These are phyloP conservation scores for Mythimna lalbum DNA, from an alignment of 2,888 invertebrate species.

Conservation along the genomic window DNA sequence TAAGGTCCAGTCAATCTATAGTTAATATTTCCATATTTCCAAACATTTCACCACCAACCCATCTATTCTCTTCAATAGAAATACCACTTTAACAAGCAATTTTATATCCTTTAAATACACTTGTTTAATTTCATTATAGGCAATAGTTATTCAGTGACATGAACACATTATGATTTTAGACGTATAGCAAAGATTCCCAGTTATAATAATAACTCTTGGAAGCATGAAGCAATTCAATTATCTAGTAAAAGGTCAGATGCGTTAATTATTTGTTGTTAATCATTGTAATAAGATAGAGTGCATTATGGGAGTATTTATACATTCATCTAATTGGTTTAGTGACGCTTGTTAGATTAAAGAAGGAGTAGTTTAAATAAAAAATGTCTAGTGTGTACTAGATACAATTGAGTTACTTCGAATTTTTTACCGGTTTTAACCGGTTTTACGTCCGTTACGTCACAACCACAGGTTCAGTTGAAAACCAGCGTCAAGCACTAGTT, in stretches of 20 bases:
- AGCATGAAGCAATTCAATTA: constrained; percentile 53
- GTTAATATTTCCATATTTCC: not conserved
- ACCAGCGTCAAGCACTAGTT: no score
- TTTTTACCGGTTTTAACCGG: no score
- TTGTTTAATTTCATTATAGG: constrained; percentile 25
- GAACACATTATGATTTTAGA: constrained; percentile 43
- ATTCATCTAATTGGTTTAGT: constrained; percentile 15
- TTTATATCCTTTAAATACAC: constrained; percentile 11
- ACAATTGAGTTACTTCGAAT: no score
- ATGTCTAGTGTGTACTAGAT: no score
- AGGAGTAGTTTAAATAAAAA: no score
- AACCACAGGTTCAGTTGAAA: no score
- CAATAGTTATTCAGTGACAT: constrained; percentile 40
- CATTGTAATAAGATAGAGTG: constrained; percentile 24
- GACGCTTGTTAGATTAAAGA: not conserved
- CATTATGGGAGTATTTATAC: not conserved
- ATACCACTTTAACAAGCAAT: constrained; percentile 15
- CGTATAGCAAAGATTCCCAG: constrained; percentile 26
- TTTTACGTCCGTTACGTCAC: no score
- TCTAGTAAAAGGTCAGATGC: constrained; percentile 47
- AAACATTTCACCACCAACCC: not conserved
- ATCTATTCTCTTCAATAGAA: constrained; percentile 27
- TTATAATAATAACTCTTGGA: constrained; percentile 33
- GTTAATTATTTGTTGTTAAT: constrained; percentile 34
- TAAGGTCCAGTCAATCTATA: no score